phyloP scores from a whole-genome alignment of 2,113 vertebrate species.

The Engystomops pustulosus region DNA sequence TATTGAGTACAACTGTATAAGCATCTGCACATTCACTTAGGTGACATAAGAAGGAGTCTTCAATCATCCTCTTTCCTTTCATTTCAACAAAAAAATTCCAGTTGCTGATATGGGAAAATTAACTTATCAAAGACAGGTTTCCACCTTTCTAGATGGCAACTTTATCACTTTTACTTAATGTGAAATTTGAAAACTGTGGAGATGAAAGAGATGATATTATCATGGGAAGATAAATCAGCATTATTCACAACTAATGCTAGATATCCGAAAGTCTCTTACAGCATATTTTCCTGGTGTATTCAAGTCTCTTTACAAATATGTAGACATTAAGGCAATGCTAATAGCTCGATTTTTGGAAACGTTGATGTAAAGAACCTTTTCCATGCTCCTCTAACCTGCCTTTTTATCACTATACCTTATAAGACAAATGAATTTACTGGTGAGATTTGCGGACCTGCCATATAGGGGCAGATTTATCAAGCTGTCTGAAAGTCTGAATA shows the following conservation, averaged over 20 bases:
- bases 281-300: not conserved
- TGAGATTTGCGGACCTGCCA: not conserved
- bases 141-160: not conserved
- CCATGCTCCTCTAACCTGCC: not conserved
- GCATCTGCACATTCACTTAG: not conserved
- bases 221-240: not conserved
- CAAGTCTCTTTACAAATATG: not conserved
- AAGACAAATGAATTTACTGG: not conserved
- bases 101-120: not conserved
- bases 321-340: not conserved
- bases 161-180: not conserved
- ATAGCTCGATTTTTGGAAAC: not conserved
- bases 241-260: constrained; percentile 15
- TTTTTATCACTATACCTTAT: not conserved
- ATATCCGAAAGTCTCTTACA: not conserved
- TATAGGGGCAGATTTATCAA: too few species aligned
- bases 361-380: not conserved
- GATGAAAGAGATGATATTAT: not conserved
- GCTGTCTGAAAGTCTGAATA: too few species aligned
- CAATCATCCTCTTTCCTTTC: not conserved
- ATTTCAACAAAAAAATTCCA: not conserved
- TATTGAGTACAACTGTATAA: not conserved
- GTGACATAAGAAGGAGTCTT: not conserved
- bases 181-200: not conserved
- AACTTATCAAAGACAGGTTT: constrained; percentile 1